A percentile compares a stretch with the other conserved stretches of the same genome.
These are phyloP conservation scores for Penaeus chinensis DNA, from an alignment of 1,140 invertebrate species.

Conservation along the genomic window DNA sequence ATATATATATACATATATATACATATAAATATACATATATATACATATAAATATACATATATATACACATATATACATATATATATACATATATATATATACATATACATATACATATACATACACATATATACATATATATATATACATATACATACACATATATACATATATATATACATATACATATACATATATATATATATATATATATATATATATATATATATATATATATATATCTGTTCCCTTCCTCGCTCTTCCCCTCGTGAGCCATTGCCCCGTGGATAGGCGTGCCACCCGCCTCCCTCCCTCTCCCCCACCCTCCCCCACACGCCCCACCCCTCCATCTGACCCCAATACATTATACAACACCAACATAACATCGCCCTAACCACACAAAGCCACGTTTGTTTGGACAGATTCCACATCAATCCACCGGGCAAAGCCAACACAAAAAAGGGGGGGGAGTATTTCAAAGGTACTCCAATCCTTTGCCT, in stretches of 20 bases:
- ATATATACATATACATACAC: slow-evolving; percentile 21
- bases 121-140: slow-evolving; percentile 16
- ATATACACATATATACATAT: slow-evolving; percentile 33
- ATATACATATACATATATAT: slow-evolving; percentile 13
- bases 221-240: neutral
- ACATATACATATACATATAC: slow-evolving; percentile 27
- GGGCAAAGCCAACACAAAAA: no score
- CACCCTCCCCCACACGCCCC: no score
- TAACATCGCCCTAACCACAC: neutral
- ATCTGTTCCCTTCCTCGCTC: no score
- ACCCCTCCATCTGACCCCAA: neutral
- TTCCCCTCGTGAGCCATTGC: no score
- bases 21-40: slow-evolving; percentile 22
- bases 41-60: slow-evolving; percentile 21
- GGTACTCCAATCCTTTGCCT: no score
- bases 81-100: slow-evolving; percentile 31
- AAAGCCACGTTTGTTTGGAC: no score
- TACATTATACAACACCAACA: slow-evolving; percentile 14
- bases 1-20: slow-evolving; percentile 17
- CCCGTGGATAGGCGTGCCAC: no score
- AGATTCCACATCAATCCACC: no score
- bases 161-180: slow-evolving; percentile 29
- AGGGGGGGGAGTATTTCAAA: no score
- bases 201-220: slow-evolving; percentile 26
- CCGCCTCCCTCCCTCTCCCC: no score